Evolutionary conservation across 2,888 invertebrate species (phyloP), one percentile per base, ranked within the genome.

Genomic region (Oscheius sp.): DNA sequence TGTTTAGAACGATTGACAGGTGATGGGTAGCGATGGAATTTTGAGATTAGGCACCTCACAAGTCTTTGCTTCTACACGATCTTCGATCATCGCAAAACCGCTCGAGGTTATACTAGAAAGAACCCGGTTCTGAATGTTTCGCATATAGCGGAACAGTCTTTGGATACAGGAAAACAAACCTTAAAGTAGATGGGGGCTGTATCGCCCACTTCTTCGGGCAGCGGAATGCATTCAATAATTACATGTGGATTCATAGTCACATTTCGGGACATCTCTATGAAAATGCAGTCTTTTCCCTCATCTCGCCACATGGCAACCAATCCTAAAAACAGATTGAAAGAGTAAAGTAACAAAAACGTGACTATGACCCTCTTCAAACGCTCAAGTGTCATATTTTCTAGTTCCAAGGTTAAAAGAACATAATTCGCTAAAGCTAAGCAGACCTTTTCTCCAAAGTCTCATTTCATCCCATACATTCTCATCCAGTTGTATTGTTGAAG

Each of bases 161-260:
- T n/a, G n/a, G n/a, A 28, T n/a, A 30, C 28, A 51, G 30, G 30
- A 30, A 38, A 36, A 28, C 59, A 41, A 28, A 90, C 91, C 87
- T 95, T 95, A 87, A 97, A 97, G 87, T 95, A 97, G 83, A 97
- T 94, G 0, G 95, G 93, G 2, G 94, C 93, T 88, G 92, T 89
- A 82, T 94, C 94, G 0, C 93, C 94, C 20, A 91, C 90, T 87
- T 94, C 93, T 80, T 90, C 90, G 2, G 92, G 91, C 70, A 95
- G 81, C 0, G 97, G 95, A 9, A 97, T 90, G 89, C 95, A 95
- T 83, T 96, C 93, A 57, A 96, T 89, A 44, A 89, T 89, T 90
- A 95, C 91, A 86, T 98, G 97, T 0, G 72, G 73, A 59, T 78
- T 77, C 79, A 89, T 89, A 71, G 91, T 90, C 26, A 93, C 88